Conservation (phyloP, 2,113 vertebrate genomes). For the Paralichthys olivaceus region DNA sequence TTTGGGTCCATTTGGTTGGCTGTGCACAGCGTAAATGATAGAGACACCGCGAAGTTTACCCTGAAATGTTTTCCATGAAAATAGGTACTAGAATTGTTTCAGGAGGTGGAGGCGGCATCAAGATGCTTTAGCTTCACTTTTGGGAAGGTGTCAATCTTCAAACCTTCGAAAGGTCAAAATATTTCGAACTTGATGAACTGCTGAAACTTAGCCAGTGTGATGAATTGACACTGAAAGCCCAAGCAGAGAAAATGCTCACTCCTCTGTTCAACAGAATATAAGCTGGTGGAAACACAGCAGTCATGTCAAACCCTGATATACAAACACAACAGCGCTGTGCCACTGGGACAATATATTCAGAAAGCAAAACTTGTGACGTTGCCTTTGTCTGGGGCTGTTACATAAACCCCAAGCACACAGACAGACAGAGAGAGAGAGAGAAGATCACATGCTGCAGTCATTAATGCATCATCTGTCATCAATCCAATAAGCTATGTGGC, state of each 20-base stretch:
- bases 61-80: too few species aligned
- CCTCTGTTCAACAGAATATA: slow-evolving; percentile 3
- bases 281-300: slow-evolving; percentile 17
- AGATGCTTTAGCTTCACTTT: too few species aligned
- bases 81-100: too few species aligned
- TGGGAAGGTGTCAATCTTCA: too few species aligned
- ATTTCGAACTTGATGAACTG: too few species aligned
- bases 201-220: too few species aligned
- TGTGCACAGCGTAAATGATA: too few species aligned
- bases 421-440: background rate
- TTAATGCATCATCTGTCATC: slow-evolving; percentile 67
- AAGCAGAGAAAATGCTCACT: background rate
- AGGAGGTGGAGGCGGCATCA: too few species aligned
- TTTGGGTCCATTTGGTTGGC: too few species aligned
- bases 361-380: slow-evolving; percentile 26
- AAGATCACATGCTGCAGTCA: slow-evolving; percentile 54
- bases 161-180: too few species aligned
- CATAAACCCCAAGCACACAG: slow-evolving; percentile 26
- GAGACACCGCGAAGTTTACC: too few species aligned
- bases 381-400: slow-evolving; percentile 30
- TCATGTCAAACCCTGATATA: background rate
- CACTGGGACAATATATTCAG: slow-evolving; percentile 5
- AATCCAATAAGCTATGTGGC: slow-evolving; percentile 40
- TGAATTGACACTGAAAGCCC: too few species aligned
- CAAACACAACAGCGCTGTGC: slow-evolving; percentile 3